phyloP scores from a whole-genome alignment of 2,797 vertebrate genomes.

The Onychomys torridus region DNA sequence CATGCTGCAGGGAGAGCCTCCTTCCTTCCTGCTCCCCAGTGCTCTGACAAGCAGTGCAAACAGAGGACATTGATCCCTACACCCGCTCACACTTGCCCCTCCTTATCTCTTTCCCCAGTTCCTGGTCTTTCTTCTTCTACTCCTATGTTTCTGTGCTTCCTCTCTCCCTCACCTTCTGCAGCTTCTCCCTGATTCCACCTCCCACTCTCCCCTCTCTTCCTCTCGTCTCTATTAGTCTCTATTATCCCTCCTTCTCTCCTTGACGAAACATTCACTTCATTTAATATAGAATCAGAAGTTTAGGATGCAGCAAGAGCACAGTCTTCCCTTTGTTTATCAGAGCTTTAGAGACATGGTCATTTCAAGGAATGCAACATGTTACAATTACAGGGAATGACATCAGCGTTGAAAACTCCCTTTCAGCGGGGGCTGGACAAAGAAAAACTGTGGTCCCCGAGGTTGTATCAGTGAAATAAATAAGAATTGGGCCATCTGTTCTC shows the following conservation, averaged over 20 bases:
- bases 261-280: background rate
- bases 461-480: constrained; percentile 84
- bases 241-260: no score
- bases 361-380: constrained; percentile 77
- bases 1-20: background rate
- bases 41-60: background rate
- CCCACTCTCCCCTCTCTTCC: fast-evolving
- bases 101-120: fast-evolving
- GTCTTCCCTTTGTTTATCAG: constrained; percentile 71
- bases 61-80: background rate
- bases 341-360: constrained; percentile 67
- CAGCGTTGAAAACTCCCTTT: constrained; percentile 85
- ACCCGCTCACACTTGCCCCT: no score
- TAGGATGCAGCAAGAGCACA: constrained; percentile 43
- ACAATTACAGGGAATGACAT: constrained; percentile 76
- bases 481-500: constrained; percentile 86
- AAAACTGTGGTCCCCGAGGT: constrained; percentile 81
- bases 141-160: background rate
- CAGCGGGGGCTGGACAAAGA: constrained; percentile 84
- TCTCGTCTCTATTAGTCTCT: no score
- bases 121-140: background rate
- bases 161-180: background rate
- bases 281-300: constrained; percentile 1
- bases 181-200: no score
- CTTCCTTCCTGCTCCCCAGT: background rate